A percentile compares a stretch with the other conserved stretches of the same genome.
Conservation (phyloP, 2,113 vertebrate species). For the Hydrochoerus hydrochaeris region DNA sequence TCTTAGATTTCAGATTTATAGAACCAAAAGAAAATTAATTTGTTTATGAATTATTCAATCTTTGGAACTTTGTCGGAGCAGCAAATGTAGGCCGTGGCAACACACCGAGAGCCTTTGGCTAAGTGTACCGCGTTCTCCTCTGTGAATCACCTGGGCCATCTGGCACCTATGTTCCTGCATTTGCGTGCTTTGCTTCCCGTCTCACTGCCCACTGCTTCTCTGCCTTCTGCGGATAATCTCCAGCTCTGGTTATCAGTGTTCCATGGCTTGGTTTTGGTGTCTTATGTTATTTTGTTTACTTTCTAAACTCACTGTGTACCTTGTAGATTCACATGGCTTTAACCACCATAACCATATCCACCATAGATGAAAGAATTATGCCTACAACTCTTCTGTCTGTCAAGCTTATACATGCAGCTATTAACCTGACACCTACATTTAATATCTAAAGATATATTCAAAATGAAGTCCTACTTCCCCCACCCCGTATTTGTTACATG, state of each 20-base stretch:
- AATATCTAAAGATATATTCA: neutral
- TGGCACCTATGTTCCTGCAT: fast-evolving
- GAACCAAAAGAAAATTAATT: neutral
- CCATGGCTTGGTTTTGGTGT: neutral
- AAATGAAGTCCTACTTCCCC: neutral
- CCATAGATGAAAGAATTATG: neutral
- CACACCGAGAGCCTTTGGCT: neutral
- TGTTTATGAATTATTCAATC: neutral
- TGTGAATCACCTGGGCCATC: neutral
- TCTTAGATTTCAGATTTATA: neutral
- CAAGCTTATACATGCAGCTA: neutral
- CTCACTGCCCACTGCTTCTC: neutral
- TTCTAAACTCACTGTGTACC: neutral
- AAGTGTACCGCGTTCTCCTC: neutral
- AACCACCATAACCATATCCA: neutral
- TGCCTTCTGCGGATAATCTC: neutral
- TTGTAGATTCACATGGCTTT: neutral
- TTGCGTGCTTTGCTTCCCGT: neutral
- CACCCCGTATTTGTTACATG: neutral
- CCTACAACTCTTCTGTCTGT: too few species aligned
- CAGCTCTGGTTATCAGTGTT: neutral
- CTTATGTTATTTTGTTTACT: neutral
- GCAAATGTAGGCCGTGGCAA: neutral
- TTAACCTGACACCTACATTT: too few species aligned
- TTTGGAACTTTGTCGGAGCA: neutral